Evolutionary conservation across 2,797 vertebrate genomes (phyloP).

Genomic region (Hypotaenidia okinawae): DNA sequence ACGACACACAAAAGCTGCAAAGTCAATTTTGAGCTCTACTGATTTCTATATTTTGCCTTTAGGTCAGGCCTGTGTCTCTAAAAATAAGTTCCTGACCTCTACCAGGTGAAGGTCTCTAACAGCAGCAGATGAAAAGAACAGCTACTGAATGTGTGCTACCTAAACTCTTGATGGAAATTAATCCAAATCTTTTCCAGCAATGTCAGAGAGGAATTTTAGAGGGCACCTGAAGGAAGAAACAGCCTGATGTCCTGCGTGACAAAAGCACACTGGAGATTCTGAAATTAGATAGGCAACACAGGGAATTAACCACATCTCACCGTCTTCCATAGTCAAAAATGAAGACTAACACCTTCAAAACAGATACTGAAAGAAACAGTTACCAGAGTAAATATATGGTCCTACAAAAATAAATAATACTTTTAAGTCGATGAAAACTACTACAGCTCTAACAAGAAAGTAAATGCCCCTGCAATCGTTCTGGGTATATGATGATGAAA

Average conservation of each 20-base stretch:
- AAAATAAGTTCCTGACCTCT: conserved; percentile 57
- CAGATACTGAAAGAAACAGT: background rate
- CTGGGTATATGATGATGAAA: background rate
- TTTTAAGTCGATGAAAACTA: background rate
- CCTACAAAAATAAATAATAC: background rate
- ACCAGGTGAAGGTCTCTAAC: conserved; percentile 7
- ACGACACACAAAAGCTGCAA: conserved; percentile 24
- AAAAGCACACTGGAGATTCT: background rate
- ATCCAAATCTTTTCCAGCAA: background rate
- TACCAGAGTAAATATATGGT: background rate
- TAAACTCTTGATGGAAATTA: background rate
- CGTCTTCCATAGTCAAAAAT: background rate
- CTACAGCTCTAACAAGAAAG: background rate
- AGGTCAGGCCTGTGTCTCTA: conserved; percentile 36
- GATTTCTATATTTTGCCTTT: conserved; percentile 62
- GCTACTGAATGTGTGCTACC: background rate
- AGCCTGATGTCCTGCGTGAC: background rate
- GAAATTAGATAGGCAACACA: background rate
- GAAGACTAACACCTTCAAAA: background rate
- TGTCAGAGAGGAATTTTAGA: background rate
- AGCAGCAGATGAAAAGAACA: background rate
- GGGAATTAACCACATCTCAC: background rate
- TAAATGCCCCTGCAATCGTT: background rate
- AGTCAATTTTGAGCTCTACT: conserved; percentile 49
- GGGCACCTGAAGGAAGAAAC: conserved; percentile 5